Evolutionary conservation across 2,888 invertebrate species (phyloP).

Genomic region (Epinotia bilunana): DNA sequence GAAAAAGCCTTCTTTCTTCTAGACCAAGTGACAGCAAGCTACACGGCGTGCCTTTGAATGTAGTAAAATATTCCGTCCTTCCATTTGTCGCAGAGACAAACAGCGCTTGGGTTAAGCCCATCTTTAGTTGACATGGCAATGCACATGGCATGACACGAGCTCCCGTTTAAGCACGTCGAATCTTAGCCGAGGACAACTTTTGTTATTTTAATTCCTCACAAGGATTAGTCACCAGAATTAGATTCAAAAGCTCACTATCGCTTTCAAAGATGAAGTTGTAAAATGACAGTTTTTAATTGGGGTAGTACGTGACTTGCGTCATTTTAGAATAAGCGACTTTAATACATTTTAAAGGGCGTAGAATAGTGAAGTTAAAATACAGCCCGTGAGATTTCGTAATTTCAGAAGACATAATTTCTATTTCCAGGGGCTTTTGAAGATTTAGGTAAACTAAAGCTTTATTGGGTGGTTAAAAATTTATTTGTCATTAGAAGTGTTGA

Average conservation of each 20-base stretch:
- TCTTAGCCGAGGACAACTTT: neutral
- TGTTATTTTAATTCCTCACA: slow-evolving; percentile 11
- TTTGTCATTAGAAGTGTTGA: slow-evolving; percentile 13
- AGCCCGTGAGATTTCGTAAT: slow-evolving; percentile 8
- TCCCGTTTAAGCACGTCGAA: neutral
- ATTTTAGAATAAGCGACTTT: neutral
- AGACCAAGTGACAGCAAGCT: too few relatives aligned
- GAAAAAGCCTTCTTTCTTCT: too few relatives aligned
- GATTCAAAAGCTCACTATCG: slow-evolving; percentile 16
- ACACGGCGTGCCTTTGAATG: too few relatives aligned
- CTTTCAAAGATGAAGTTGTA: neutral
- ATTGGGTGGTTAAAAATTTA: slow-evolving; percentile 34
- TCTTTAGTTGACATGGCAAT: neutral
- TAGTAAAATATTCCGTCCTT: too few relatives aligned
- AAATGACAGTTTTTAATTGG: neutral
- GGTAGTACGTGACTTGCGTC: neutral
- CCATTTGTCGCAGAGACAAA: too few relatives aligned
- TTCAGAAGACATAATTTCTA: slow-evolving; percentile 21
- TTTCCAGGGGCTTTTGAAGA: slow-evolving; percentile 10
- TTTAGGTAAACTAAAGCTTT: slow-evolving; percentile 1
- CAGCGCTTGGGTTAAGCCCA: too few relatives aligned
- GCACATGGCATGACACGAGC: neutral
- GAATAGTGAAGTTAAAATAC: neutral
- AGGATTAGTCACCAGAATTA: slow-evolving; percentile 13
- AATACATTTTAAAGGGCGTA: neutral